Percentiles rank a stretch among this genome's conserved stretches.
Evolutionary conservation across 2,113 vertebrate genomes (phyloP).

Genomic region (Chrysemys picta): DNA sequence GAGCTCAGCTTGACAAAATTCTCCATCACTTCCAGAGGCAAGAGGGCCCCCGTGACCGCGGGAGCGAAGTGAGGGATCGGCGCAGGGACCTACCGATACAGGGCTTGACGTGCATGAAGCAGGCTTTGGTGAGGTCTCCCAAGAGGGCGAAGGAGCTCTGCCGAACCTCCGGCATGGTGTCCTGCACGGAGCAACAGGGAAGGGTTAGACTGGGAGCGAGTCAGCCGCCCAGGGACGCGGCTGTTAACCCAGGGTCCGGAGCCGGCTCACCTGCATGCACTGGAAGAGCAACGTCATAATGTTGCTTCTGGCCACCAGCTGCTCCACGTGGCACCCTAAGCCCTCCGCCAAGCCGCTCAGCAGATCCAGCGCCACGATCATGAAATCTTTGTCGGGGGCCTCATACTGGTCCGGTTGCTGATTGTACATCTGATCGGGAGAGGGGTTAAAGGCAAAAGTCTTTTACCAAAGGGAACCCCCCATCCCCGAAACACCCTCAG

Average conservation of each 20-base stretch:
- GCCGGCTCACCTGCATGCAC: constrained; percentile 90
- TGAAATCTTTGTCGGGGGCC: constrained; percentile 96
- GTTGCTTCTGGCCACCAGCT: constrained; percentile 93
- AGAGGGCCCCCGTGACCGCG: background rate
- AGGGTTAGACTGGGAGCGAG: fast-evolving
- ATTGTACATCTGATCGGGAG: constrained; percentile 88
- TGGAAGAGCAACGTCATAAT: constrained; percentile 96
- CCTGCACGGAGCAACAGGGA: constrained; percentile 68
- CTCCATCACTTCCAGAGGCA: background rate
- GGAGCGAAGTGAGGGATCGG: background rate
- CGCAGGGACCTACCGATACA: constrained; percentile 86
- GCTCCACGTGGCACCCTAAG: constrained; percentile 90
- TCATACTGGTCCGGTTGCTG: constrained; percentile 97
- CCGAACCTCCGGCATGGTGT: constrained; percentile 95
- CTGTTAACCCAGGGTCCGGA: background rate
- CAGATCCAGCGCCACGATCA: constrained; percentile 95
- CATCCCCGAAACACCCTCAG: background rate
- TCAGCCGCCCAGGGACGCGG: fast-evolving
- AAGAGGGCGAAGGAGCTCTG: constrained; percentile 95
- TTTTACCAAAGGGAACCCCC: background rate
- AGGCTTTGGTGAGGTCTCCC: constrained; percentile 95
- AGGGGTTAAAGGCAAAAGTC: too few relatives aligned
- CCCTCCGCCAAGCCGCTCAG: constrained; percentile 95
- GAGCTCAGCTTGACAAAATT: background rate
- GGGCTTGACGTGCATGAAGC: constrained; percentile 95